Evolutionary conservation across 2,888 invertebrate genomes (phyloP), one percentile per base, ranked within the genome.

Genomic region (Monopis laevigella): DNA sequence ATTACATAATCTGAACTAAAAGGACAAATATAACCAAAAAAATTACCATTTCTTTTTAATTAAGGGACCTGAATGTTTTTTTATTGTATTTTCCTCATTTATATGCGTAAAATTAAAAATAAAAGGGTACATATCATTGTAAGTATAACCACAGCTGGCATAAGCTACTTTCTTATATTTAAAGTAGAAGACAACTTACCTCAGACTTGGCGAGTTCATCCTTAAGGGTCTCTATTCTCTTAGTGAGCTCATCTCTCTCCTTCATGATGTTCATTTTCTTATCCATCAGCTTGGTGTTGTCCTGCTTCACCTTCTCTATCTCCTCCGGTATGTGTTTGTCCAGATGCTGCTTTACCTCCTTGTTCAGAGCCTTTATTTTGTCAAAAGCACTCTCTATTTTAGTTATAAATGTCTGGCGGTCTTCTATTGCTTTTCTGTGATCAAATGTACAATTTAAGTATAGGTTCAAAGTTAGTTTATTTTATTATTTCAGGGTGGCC

Each of bases 201-300:
- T 73, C 81, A 48, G 86, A 84, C 54, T 84, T 84, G 1, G 83
- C 74, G 12, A 86, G 70, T 49, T 86, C 84, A 48, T 82, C 82
- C 53, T 83, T 85, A 29, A 87, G 61, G 5, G 60, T 62, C 16
- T 86, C 82, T 26, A 88, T 78, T 43, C 74, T 67, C 46, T 81
- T 72, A 2, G 73, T 67, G 6, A 82, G 67, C 2, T 66, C 62
- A 44, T 75, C 71, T 32, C 81, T 63, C 46, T 82, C 74, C 7
- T 58, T 56, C 43, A 74, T 65, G 10, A 82, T 75, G 49, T 75
- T 75, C 41, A 75, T 71, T 36, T 74, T 68, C 51, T 82, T 74
- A 2, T 78, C 75, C 46, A 74, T 72, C 3, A 82, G 56, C 35
- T 69, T 75, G 41, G 75, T 75, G 17, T 86, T 69, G 0, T 71